phyloP scores from a whole-genome alignment of 2,113 vertebrate genomes.

The Balaenoptera acutorostrata region DNA sequence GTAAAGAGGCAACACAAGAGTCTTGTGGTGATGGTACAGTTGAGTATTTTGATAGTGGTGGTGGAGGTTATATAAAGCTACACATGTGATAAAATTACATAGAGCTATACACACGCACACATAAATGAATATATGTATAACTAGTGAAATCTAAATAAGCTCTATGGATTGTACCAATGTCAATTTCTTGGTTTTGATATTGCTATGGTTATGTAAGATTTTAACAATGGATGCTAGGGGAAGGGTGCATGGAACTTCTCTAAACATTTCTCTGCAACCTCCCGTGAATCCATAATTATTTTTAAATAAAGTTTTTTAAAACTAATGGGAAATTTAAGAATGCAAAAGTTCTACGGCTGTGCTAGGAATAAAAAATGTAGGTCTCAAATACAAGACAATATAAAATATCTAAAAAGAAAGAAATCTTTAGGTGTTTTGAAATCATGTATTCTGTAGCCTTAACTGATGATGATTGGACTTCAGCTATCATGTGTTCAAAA shows the following conservation, averaged over 20 bases:
- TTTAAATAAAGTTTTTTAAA: background rate
- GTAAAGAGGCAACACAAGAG: background rate
- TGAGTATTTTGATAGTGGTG: background rate
- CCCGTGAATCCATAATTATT: background rate
- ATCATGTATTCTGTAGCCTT: background rate
- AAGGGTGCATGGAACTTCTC: background rate
- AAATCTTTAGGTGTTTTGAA: background rate
- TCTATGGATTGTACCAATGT: background rate
- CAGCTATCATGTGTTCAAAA: background rate
- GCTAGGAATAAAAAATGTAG: background rate
- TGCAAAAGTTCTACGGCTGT: background rate
- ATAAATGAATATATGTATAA: background rate
- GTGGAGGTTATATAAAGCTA: background rate
- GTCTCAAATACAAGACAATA: background rate
- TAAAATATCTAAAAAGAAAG: background rate
- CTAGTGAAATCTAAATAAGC: background rate
- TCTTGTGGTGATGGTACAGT: background rate
- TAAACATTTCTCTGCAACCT: background rate
- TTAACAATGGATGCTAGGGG: background rate
- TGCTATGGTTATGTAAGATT: background rate
- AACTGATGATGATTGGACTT: background rate
- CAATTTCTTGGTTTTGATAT: background rate
- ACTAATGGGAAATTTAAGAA: background rate
- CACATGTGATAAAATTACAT: background rate
- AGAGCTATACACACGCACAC: background rate